Conservation (phyloP, 92 coral and sea anemone species). For the Phenganax stokvisi region DNA sequence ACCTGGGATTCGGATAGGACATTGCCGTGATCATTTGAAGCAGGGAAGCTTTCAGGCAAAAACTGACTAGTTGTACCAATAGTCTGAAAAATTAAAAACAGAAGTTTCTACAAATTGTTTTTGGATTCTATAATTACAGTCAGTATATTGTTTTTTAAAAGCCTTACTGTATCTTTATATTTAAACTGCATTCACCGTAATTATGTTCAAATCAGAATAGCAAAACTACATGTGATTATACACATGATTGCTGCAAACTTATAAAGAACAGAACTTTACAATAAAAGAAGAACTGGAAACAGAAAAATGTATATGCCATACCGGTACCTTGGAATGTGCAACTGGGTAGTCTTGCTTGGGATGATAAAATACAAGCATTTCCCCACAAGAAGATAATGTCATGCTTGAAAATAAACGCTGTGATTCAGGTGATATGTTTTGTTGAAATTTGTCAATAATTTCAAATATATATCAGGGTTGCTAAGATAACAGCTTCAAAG, state of each 20-base stretch:
- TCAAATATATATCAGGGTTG: too few species aligned
- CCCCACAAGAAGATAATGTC: constrained; percentile 49
- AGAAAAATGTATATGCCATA: not conserved
- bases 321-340: constrained; percentile 56
- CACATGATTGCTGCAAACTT: too few species aligned
- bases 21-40: not conserved
- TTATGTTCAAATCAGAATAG: not conserved
- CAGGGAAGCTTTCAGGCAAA: not conserved
- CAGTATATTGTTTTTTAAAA: too few species aligned
- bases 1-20: constrained; percentile 13
- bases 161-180: too few species aligned
- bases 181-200: not conserved
- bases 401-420: constrained; percentile 32
- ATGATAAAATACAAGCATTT: constrained; percentile 77
- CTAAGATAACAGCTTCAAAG: too few species aligned
- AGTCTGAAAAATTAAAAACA: not conserved
- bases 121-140: not conserved
- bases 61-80: not conserved
- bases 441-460: constrained; percentile 36
- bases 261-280: too few species aligned
- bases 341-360: constrained; percentile 68
- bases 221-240: not conserved
- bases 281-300: too few species aligned
- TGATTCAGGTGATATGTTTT: too few species aligned
- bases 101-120: not conserved